A percentile compares a stretch with the other conserved stretches of the same genome.
phyloP scores from a whole-genome alignment of 2,888 invertebrate species.

The Tiphia femorata region DNA sequence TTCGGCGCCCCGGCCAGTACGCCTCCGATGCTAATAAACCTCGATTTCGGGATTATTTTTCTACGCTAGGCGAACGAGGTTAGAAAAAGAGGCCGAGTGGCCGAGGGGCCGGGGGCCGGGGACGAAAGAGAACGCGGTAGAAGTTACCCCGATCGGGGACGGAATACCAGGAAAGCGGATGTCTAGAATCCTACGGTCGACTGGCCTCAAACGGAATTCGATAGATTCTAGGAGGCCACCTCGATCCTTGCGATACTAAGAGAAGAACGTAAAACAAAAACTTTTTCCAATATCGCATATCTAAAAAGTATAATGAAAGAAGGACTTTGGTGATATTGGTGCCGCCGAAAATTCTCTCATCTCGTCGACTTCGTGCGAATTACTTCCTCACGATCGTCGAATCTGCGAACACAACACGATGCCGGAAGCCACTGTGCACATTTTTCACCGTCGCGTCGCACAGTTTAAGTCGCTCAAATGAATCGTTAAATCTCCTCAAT shows the following conservation, averaged over 20 bases:
- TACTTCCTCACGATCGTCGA: background rate
- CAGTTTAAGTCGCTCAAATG: constrained; percentile 38
- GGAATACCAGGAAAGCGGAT: constrained; percentile 54
- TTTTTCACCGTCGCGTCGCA: constrained; percentile 2
- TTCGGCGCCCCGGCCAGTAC: constrained; percentile 38
- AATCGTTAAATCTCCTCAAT: constrained; percentile 56
- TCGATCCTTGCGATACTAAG: too few species aligned
- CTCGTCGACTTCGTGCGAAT: background rate
- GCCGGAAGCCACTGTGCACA: constrained; percentile 1
- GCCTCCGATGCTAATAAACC: constrained; percentile 62
- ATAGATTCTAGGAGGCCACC: constrained; percentile 8
- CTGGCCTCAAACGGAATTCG: too few species aligned
- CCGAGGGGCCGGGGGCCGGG: background rate
- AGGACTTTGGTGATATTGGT: too few species aligned
- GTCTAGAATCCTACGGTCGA: constrained; percentile 9
- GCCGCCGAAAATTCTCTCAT: background rate
- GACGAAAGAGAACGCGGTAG: constrained; percentile 34
- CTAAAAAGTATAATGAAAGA: too few species aligned
- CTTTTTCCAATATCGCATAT: too few species aligned
- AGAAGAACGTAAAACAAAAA: too few species aligned
- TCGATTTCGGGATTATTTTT: constrained; percentile 57
- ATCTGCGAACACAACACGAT: background rate
- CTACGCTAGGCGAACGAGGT: constrained; percentile 22
- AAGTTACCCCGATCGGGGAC: constrained; percentile 46
- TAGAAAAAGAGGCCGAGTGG: constrained; percentile 8